These are phyloP conservation scores for Nerophis ophidion DNA, from an alignment of 2,113 vertebrate species.

Conservation along the genomic window DNA sequence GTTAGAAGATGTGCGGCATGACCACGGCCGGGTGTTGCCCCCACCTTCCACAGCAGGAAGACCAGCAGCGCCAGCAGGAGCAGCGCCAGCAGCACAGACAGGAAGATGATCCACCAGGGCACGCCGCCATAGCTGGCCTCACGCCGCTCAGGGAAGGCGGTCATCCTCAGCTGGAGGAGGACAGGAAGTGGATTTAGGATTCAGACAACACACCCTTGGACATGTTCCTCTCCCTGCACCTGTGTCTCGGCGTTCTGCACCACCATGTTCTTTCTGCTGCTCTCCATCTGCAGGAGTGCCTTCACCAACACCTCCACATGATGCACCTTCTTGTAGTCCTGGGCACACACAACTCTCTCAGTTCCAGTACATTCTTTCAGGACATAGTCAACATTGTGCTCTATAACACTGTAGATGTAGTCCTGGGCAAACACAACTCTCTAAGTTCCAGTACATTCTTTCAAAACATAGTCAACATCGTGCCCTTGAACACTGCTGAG, in stretches of 20 bases:
- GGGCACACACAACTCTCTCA: slow-evolving; percentile 1
- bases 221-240: slow-evolving; percentile 55
- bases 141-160: slow-evolving; percentile 83
- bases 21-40: slow-evolving; percentile 21
- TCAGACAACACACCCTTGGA: too few species aligned
- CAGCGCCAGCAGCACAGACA: slow-evolving; percentile 86
- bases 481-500: too few species aligned
- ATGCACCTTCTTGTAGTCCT: slow-evolving; percentile 82
- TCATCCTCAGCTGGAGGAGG: slow-evolving; percentile 77
- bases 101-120: slow-evolving; percentile 88
- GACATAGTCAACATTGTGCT: too few species aligned
- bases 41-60: slow-evolving; percentile 95
- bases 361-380: too few species aligned
- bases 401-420: too few species aligned
- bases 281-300: slow-evolving; percentile 76
- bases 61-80: slow-evolving; percentile 84
- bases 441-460: too few species aligned
- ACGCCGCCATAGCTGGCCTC: slow-evolving; percentile 74
- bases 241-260: slow-evolving; percentile 74
- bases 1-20: slow-evolving; percentile 76
- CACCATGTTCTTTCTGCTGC: slow-evolving; percentile 71
- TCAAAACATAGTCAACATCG: too few species aligned
- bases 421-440: slow-evolving; percentile 63
- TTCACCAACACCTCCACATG: slow-evolving; percentile 80
- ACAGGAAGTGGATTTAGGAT: not conserved